These are phyloP conservation scores for Timema podura DNA, from an alignment of 2,888 invertebrate species.

Conservation along the genomic window DNA sequence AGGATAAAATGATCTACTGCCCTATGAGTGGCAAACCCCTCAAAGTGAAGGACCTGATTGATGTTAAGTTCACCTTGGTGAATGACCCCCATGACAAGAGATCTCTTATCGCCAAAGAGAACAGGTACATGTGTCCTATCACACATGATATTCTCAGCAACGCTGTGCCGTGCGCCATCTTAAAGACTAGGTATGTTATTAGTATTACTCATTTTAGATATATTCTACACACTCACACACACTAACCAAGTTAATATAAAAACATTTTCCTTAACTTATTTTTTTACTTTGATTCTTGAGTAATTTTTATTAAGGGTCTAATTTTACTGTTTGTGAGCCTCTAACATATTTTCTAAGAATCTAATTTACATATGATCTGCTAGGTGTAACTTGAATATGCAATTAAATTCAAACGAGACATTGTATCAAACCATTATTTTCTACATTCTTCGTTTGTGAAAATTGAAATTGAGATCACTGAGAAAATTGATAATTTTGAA, in stretches of 20 bases:
- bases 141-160: slow-evolving; percentile 95
- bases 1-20: slow-evolving; percentile 71
- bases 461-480: too few species aligned
- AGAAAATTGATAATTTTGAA: too few species aligned
- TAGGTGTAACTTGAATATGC: too few species aligned
- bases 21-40: slow-evolving; percentile 82
- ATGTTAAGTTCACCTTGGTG: slow-evolving; percentile 87
- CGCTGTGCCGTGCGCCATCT: slow-evolving; percentile 89
- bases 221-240: too few species aligned
- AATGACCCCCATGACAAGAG: slow-evolving; percentile 84
- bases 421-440: too few species aligned
- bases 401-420: too few species aligned
- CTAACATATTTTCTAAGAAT: too few species aligned
- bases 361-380: too few species aligned
- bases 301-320: neutral
- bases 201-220: too few species aligned
- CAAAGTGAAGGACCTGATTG: slow-evolving; percentile 87
- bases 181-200: slow-evolving; percentile 75
- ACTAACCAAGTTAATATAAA: neutral
- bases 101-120: slow-evolving; percentile 81
- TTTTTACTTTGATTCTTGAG: too few species aligned
- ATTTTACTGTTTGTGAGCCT: neutral
- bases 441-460: too few species aligned
- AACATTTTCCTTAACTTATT: too few species aligned
- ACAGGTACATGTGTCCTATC: slow-evolving; percentile 95